Conservation (phyloP, 2,113 vertebrate species). For the Noturus placidus region DNA sequence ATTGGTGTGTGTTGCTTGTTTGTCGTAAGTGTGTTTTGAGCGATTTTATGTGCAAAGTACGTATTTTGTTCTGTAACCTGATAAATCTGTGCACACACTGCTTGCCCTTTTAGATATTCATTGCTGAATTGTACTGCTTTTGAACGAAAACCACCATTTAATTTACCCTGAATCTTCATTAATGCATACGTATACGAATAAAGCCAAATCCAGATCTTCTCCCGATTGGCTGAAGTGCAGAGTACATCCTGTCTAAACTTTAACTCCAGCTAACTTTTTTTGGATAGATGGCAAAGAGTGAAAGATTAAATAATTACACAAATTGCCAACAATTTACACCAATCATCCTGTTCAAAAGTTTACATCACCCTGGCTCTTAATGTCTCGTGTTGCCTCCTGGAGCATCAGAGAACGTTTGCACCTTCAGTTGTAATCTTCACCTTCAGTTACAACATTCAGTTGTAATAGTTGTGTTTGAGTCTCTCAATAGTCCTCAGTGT, state of each 20-base stretch:
- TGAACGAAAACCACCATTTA: background rate
- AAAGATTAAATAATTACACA: background rate
- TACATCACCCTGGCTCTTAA: no score
- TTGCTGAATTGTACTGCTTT: background rate
- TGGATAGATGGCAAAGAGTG: background rate
- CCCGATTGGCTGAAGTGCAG: background rate
- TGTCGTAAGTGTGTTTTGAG: background rate
- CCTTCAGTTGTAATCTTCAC: no score
- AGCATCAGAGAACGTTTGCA: no score
- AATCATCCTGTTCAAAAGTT: no score
- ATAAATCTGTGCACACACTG: background rate
- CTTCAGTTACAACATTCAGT: no score
- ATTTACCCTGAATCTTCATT: background rate
- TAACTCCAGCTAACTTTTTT: background rate
- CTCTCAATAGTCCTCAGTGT: no score
- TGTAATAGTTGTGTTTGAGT: no score
- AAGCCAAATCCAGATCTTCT: background rate
- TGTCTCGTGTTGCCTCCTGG: no score
- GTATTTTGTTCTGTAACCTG: background rate
- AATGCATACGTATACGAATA: background rate
- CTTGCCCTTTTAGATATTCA: background rate
- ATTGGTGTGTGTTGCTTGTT: background rate
- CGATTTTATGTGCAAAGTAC: background rate
- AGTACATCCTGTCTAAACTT: background rate
- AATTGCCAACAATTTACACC: no score